phyloP scores from a whole-genome alignment of 2,797 vertebrate genomes.

The Meriones psammophilus region DNA sequence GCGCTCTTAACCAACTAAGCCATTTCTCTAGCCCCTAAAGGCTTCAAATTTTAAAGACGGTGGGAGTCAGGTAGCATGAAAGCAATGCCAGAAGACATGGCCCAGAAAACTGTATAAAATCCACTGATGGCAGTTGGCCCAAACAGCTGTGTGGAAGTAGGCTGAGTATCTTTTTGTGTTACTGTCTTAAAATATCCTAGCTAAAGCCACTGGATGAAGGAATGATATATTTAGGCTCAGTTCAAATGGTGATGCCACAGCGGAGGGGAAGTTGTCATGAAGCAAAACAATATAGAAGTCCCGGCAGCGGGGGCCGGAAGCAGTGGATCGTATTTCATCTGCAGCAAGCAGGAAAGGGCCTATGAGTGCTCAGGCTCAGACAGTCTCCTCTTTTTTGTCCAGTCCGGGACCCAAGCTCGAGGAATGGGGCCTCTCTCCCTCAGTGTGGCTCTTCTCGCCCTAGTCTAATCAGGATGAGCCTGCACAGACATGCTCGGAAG shows the following conservation, averaged over 20 bases:
- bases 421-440: background rate
- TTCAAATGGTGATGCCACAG: background rate
- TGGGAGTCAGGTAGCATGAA: background rate
- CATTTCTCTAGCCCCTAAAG: background rate
- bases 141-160: background rate
- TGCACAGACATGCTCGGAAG: background rate
- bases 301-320: background rate
- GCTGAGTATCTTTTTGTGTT: background rate
- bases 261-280: background rate
- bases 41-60: background rate
- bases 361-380: background rate
- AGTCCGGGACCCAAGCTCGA: background rate
- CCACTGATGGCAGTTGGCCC: background rate
- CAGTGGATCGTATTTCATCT: too few relatives aligned
- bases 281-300: too few relatives aligned
- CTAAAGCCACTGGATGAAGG: background rate
- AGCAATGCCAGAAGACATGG: background rate
- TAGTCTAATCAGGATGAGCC: background rate
- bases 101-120: background rate
- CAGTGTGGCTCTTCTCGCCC: background rate
- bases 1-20: background rate
- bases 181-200: too few relatives aligned
- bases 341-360: background rate
- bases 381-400: background rate
- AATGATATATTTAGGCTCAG: background rate